These are phyloP conservation scores for Amphipoea oculea DNA, from an alignment of 2,888 invertebrate genomes.

Conservation along the genomic window DNA sequence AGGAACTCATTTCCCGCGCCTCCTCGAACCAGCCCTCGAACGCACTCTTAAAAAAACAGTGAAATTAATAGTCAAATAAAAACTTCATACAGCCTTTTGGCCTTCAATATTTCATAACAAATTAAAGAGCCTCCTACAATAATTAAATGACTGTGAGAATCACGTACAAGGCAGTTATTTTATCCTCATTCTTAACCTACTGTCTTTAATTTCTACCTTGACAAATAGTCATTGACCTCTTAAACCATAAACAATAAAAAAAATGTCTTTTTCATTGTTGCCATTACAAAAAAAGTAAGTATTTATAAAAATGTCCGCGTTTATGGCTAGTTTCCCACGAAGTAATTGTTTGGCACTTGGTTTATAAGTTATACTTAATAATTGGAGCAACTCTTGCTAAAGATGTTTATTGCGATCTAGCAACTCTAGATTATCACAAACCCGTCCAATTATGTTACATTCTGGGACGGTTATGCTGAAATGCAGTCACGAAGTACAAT, in stretches of 20 bases:
- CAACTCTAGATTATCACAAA: slow-evolving; percentile 10
- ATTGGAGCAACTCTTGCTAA: slow-evolving; percentile 35
- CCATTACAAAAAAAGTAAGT: slow-evolving; percentile 32
- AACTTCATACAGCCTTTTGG: not conserved
- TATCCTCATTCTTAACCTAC: slow-evolving; percentile 56
- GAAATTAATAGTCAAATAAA: not conserved
- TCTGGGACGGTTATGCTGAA: slow-evolving; percentile 37
- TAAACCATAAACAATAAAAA: slow-evolving; percentile 35
- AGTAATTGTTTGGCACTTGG: slow-evolving; percentile 31
- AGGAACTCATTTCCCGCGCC: no score
- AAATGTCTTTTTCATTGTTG: slow-evolving; percentile 36
- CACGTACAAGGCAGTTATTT: slow-evolving; percentile 7
- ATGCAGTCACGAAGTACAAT: slow-evolving; percentile 39
- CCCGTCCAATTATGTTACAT: slow-evolving; percentile 51
- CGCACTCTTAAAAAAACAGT: not conserved
- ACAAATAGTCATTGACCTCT: slow-evolving; percentile 52
- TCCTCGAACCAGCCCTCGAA: no score
- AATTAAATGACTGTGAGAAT: slow-evolving; percentile 49
- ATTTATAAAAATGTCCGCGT: slow-evolving; percentile 42
- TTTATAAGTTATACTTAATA: slow-evolving; percentile 11
- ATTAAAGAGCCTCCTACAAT: slow-evolving; percentile 13
- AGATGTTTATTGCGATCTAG: slow-evolving; percentile 37
- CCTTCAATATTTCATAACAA: slow-evolving; percentile 35
- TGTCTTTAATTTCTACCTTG: slow-evolving; percentile 44
- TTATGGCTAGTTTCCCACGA: slow-evolving; percentile 55